Conservation (phyloP, 2,888 invertebrate species). For the Rugalucina vietnamica region DNA sequence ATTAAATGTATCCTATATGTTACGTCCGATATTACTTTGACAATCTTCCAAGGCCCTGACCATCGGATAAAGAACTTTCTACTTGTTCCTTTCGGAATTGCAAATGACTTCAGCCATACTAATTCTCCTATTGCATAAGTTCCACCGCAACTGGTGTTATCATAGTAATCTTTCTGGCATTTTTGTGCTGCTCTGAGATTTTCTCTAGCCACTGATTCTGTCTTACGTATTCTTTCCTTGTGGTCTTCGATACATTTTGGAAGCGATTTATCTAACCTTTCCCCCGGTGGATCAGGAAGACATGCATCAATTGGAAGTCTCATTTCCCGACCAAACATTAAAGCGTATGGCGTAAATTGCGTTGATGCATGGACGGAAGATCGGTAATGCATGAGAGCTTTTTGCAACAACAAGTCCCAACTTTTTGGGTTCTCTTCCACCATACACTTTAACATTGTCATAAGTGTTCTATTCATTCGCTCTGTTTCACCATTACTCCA, state of each 20-base stretch:
- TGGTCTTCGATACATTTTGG: not conserved
- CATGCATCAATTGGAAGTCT: not conserved
- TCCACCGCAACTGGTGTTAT: not conserved
- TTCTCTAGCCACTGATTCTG: not conserved
- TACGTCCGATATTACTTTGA: not conserved
- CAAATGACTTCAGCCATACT: not conserved
- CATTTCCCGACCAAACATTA: constrained; percentile 16
- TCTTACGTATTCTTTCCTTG: not conserved
- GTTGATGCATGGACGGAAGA: constrained; percentile 7
- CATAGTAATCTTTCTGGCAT: constrained; percentile 12
- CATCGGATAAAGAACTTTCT: not conserved
- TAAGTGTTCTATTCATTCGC: constrained; percentile 2
- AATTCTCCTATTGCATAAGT: not conserved
- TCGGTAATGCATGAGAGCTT: constrained; percentile 11
- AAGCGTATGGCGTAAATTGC: not conserved
- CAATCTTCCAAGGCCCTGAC: constrained; percentile 14
- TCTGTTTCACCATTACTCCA: constrained; percentile 4
- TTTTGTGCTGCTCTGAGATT: not conserved
- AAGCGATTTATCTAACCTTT: not conserved
- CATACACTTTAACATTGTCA: not conserved
- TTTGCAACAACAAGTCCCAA: constrained; percentile 1
- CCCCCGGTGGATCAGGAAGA: not conserved
- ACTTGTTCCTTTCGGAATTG: not conserved
- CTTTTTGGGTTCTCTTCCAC: not conserved
- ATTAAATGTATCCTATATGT: not conserved